Evolutionary conservation across 2,113 vertebrate species (phyloP), one percentile per base, ranked within the genome.

Genomic region (Aldabrachelys gigantea): DNA sequence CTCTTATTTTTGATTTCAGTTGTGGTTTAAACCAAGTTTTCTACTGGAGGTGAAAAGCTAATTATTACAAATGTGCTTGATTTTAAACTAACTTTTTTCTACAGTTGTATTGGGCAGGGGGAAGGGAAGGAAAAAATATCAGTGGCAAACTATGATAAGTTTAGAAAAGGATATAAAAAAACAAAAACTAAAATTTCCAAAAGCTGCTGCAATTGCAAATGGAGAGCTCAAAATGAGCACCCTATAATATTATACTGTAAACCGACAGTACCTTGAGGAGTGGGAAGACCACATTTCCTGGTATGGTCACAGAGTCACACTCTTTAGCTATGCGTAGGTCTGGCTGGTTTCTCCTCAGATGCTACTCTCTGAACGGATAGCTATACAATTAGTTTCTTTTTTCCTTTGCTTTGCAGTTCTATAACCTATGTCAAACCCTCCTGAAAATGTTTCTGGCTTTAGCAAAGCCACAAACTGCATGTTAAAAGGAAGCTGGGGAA

Each of bases 281-380:
- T 91, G 87, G 86, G 84, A 91, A 95, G 96, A 96, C 84, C 75
- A 84, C 82, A 94, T 76, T 82, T 92, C 96, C 88, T 91, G 84
- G 87, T 88, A 89, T 27, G 87, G 92, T 92, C 92, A 85, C 76
- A 96, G 54, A 81, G 62, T 86, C 21, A 17, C 69, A 72, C 69
- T 38, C 69, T 38, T 38, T 93, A 56, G 78, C 81, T 49, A 94
- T 41, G 92, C 62, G 75, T 59, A 50, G 85, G 44, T 93, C 91
- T 96, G 83, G 85, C 95, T 62, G 79, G 85, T 92, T 54, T 93
- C 76, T 41, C 86, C 44, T 91, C 96, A 87, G 38, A 89, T 22
- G 86, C 75, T 93, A 91, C 89, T 0, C 35, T n/a, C 10, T 75
- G 87, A 82, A 93, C 85, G 89, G 85, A 85, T 3, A 93, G 82